Conservation (phyloP, 1,140 invertebrate genomes). For the Dendrolimus kikuchii region DNA sequence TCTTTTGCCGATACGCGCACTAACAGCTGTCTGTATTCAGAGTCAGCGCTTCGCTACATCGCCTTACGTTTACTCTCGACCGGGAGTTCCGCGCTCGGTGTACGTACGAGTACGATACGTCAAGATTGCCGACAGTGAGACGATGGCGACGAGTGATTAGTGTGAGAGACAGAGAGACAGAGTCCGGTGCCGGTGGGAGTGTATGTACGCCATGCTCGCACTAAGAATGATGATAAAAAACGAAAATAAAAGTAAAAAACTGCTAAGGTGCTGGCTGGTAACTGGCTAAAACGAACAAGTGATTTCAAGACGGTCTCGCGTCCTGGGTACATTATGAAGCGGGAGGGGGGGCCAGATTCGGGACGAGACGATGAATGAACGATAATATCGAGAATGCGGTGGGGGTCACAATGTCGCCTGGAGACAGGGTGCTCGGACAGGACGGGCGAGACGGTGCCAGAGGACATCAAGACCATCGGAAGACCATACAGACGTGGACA, state of each 20-base stretch:
- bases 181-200: constrained; percentile 18
- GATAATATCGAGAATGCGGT: constrained; percentile 15
- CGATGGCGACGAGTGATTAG: no score
- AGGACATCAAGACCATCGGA: constrained; percentile 1
- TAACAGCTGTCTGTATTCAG: constrained; percentile 43
- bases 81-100: constrained; percentile 7
- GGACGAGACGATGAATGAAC: constrained; percentile 8
- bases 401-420: constrained; percentile 2
- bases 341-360: constrained; percentile 16
- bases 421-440: constrained; percentile 9
- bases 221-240: constrained; percentile 6
- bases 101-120: no score
- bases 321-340: constrained; percentile 26
- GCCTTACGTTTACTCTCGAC: constrained; percentile 28
- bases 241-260: constrained; percentile 10
- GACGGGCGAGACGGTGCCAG: constrained; percentile 31
- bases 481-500: constrained; percentile 21
- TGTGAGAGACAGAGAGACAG: not conserved
- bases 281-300: constrained; percentile 19
- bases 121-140: no score
- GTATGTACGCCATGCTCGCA: constrained; percentile 29
- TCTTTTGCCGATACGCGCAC: constrained; percentile 19
- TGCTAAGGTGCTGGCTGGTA: constrained; percentile 32
- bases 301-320: constrained; percentile 15
- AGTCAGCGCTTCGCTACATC: constrained; percentile 17